phyloP scores from a whole-genome alignment of 2,113 vertebrate genomes.

The Balaeniceps rex region DNA sequence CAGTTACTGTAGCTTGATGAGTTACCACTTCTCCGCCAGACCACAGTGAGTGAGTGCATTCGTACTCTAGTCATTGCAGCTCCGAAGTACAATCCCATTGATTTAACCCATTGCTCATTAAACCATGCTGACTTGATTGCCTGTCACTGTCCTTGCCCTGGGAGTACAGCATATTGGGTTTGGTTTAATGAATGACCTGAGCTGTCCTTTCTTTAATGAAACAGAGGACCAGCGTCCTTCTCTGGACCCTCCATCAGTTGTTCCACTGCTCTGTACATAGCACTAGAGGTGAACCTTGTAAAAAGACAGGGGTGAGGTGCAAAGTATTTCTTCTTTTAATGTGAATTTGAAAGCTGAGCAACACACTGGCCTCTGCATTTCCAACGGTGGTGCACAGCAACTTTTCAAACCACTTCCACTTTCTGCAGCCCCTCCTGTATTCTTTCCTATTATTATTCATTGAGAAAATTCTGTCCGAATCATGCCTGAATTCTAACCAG shows the following conservation, averaged over 20 bases:
- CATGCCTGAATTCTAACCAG: neutral
- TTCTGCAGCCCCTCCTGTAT: neutral
- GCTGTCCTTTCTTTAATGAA: neutral
- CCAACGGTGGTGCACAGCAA: fast-evolving
- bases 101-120: neutral
- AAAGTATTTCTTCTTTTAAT: neutral
- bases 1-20: neutral
- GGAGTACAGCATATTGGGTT: neutral
- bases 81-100: neutral
- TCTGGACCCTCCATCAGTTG: neutral
- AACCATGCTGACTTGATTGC: neutral
- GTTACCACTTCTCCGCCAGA: neutral
- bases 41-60: neutral
- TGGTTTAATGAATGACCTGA: neutral
- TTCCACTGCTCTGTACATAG: neutral
- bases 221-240: neutral
- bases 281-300: neutral
- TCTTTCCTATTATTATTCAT: neutral
- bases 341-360: neutral
- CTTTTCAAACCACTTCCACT: neutral
- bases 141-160: fast-evolving
- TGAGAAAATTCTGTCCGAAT: neutral
- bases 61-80: neutral
- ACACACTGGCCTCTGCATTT: neutral
- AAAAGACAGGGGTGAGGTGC: neutral